Percentiles rank a stretch among this genome's conserved stretches.
phyloP scores from a whole-genome alignment of 2,888 invertebrate genomes.

The Chaetoderma sp. region DNA sequence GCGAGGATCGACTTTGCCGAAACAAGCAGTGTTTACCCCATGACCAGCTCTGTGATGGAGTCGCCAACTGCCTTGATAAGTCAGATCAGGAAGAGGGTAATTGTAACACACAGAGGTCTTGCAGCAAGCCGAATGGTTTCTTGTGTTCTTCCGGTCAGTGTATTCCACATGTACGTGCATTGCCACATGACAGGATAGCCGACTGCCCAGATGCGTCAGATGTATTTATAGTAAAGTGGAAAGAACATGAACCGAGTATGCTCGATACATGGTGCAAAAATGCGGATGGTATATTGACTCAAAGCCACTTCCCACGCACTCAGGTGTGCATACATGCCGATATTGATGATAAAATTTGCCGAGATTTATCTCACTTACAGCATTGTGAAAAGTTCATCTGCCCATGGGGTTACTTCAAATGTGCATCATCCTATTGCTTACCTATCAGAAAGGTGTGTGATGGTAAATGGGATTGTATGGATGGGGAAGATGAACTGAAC shows the following conservation, averaged over 20 bases:
- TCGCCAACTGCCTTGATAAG: neutral
- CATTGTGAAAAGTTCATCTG: neutral
- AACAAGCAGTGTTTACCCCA: neutral
- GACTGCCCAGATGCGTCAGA: neutral
- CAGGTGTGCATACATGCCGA: neutral
- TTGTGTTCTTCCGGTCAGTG: neutral
- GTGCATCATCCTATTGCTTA: neutral
- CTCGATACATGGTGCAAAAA: too few relatives aligned
- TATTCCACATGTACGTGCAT: neutral
- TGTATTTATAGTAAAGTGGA: neutral
- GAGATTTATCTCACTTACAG: neutral
- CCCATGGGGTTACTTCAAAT: neutral
- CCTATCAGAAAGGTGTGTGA: neutral
- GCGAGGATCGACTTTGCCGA: neutral
- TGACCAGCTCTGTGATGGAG: neutral
- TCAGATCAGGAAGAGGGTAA: neutral
- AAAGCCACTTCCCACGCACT: neutral
- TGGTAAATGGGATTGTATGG: neutral
- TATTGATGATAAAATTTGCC: neutral
- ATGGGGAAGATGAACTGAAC: neutral
- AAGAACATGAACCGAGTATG: neutral
- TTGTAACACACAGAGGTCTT: neutral
- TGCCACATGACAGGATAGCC: neutral
- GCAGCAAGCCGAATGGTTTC: constrained; percentile 1
- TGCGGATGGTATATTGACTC: neutral